phyloP scores from a whole-genome alignment of 2,797 vertebrate genomes.

The Gallinago nigripennis region DNA sequence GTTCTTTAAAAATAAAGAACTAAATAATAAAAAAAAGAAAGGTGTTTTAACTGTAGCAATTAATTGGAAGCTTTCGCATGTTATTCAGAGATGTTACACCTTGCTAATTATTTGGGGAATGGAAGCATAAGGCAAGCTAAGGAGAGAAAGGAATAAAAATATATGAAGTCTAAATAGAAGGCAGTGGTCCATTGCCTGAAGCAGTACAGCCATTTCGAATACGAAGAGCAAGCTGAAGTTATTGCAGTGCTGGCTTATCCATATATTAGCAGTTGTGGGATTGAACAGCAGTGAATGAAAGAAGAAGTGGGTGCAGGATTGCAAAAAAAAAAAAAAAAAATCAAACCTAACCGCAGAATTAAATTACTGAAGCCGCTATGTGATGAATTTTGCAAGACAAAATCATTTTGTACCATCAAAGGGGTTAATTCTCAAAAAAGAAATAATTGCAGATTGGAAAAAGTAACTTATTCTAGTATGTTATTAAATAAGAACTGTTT shows the following conservation, averaged over 20 bases:
- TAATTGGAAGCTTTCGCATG: background rate
- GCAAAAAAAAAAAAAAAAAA: background rate
- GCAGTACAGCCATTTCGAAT: background rate
- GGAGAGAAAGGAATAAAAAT: background rate
- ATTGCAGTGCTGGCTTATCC: background rate
- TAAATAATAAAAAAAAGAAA: background rate
- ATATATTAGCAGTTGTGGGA: background rate
- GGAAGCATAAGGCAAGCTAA: background rate
- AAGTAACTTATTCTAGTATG: background rate
- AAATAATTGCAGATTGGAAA: background rate
- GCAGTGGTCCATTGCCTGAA: background rate
- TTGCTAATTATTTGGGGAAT: conserved; percentile 10
- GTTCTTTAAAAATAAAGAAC: background rate
- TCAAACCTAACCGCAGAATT: background rate
- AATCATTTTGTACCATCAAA: background rate
- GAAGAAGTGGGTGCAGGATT: background rate
- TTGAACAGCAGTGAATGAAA: background rate
- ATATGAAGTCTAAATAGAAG: background rate
- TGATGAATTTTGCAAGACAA: background rate
- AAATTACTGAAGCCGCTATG: background rate
- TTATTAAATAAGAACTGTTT: background rate
- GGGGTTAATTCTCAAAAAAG: background rate
- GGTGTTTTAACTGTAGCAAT: conserved; percentile 13
- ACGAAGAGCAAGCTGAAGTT: background rate
- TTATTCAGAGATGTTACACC: background rate